A percentile compares a stretch with the other conserved stretches of the same genome.
Conservation (phyloP, 2,888 invertebrate species). For the Pterobdella sp. region DNA sequence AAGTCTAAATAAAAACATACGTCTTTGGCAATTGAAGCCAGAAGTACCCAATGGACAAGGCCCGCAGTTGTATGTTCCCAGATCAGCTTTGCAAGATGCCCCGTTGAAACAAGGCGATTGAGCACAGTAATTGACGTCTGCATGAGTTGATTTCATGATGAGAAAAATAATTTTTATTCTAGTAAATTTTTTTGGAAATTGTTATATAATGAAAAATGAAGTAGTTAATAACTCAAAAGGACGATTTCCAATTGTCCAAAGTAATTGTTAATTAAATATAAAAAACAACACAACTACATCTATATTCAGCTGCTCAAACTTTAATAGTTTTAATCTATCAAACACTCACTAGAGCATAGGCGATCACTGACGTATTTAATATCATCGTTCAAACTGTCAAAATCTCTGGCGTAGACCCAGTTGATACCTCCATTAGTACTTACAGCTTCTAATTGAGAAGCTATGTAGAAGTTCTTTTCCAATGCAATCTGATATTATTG, state of each 20-base stretch:
- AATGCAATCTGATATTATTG: constrained; percentile 1
- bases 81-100: constrained; percentile 31
- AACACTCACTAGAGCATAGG: background rate
- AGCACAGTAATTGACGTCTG: constrained; percentile 30
- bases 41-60: constrained; percentile 36
- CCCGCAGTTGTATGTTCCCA: constrained; percentile 35
- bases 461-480: background rate
- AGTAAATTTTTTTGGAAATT: too few relatives aligned
- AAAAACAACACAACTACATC: too few relatives aligned
- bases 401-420: background rate
- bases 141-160: too few relatives aligned
- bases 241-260: background rate
- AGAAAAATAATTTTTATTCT: too few relatives aligned
- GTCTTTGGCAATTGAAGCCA: constrained; percentile 34
- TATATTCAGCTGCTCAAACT: too few relatives aligned
- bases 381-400: background rate
- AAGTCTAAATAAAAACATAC: too few relatives aligned
- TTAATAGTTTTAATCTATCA: too few relatives aligned
- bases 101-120: constrained; percentile 35
- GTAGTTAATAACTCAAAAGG: background rate
- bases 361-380: constrained; percentile 5
- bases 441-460: background rate
- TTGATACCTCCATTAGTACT: background rate
- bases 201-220: too few relatives aligned
- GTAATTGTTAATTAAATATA: too few relatives aligned